phyloP scores from a whole-genome alignment of 2,113 vertebrate genomes.

The Onychorhynchus coronatus region DNA sequence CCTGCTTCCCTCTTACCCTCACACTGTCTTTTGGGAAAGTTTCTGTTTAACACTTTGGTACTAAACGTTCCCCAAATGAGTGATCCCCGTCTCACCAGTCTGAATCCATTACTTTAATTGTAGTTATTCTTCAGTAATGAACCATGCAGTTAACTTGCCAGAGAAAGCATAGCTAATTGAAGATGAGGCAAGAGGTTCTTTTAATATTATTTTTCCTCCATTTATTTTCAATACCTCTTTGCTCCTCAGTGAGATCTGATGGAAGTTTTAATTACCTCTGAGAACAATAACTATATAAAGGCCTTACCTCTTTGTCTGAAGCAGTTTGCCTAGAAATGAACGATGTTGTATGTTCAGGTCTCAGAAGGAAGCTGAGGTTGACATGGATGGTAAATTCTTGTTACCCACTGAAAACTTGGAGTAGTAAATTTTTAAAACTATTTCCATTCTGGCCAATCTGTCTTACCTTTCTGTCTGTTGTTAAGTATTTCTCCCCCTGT shows the following conservation, averaged over 20 bases:
- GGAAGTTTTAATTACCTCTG: constrained; percentile 65
- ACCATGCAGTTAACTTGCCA: neutral
- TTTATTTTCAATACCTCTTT: constrained; percentile 52
- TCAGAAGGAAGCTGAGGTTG: constrained; percentile 43
- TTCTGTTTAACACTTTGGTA: neutral
- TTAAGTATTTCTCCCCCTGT: neutral
- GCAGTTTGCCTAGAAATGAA: constrained; percentile 15
- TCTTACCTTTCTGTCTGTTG: constrained; percentile 27
- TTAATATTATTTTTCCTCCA: constrained; percentile 62
- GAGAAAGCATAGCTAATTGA: constrained; percentile 32
- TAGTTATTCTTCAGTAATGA: constrained; percentile 53
- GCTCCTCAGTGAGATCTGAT: constrained; percentile 42
- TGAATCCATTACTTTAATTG: constrained; percentile 37
- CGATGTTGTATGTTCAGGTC: neutral
- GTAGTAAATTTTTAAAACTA: constrained; percentile 51
- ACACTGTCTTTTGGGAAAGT: neutral
- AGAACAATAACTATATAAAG: constrained; percentile 49
- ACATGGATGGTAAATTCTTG: constrained; percentile 33
- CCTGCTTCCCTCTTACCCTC: neutral
- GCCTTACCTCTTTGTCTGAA: constrained; percentile 26
- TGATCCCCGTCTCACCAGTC: neutral
- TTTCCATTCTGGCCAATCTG: constrained; percentile 19
- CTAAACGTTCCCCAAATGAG: neutral
- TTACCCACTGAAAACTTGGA: neutral
- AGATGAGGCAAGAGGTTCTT: constrained; percentile 29